These are phyloP conservation scores for Platypus cylindrus DNA, from an alignment of 2,888 invertebrate genomes.

Conservation along the genomic window DNA sequence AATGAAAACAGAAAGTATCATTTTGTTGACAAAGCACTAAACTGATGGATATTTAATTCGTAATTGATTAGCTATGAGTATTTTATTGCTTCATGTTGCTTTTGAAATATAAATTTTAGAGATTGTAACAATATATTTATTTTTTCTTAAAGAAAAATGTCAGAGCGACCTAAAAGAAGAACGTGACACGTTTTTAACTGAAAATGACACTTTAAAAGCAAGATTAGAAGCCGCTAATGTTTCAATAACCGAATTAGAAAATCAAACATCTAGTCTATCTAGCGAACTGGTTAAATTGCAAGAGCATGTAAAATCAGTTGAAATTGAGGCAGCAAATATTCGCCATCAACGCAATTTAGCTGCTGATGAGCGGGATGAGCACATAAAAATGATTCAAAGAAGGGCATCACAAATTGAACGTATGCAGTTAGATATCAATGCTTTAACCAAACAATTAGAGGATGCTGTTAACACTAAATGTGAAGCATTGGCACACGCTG, in stretches of 20 bases:
- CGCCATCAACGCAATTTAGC: conserved; percentile 58
- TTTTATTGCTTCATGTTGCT: neutral
- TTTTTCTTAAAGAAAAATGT: conserved; percentile 41
- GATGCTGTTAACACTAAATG: conserved; percentile 69
- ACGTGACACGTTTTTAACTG: conserved; percentile 43
- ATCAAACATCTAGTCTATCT: conserved; percentile 48
- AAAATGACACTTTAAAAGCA: conserved; percentile 49
- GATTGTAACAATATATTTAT: neutral
- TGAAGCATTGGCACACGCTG: conserved; percentile 43
- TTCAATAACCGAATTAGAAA: conserved; percentile 50
- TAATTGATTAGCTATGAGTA: too few relatives aligned
- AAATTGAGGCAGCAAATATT: conserved; percentile 51
- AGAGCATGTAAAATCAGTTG: conserved; percentile 48
- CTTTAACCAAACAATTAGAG: conserved; percentile 61
- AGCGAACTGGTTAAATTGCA: conserved; percentile 51
- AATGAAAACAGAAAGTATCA: too few relatives aligned
- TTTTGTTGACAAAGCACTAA: too few relatives aligned
- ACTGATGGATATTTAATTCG: too few relatives aligned
- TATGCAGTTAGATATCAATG: conserved; percentile 52
- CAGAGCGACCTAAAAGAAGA: conserved; percentile 42
- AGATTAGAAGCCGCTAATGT: conserved; percentile 50
- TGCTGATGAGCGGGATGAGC: conserved; percentile 62
- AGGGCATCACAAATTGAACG: conserved; percentile 62
- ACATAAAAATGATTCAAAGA: conserved; percentile 57
- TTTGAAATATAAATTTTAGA: neutral